These are phyloP conservation scores for Syngnathus scovelli DNA, from an alignment of 2,113 vertebrate species.

Conservation along the genomic window DNA sequence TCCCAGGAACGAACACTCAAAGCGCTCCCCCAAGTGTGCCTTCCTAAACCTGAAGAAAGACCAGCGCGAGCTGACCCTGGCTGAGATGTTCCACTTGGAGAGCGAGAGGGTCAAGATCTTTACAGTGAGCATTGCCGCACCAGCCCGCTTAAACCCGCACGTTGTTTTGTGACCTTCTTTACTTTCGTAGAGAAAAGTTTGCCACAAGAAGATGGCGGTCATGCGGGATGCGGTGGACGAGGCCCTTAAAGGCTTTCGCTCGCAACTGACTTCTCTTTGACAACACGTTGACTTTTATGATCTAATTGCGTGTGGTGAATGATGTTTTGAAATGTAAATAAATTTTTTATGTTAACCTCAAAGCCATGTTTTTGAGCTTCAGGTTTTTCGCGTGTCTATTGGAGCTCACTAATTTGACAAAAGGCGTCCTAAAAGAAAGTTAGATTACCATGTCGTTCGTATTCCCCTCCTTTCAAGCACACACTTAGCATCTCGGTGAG, in stretches of 20 bases:
- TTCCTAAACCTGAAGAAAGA: conserved; percentile 67
- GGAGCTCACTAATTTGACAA: conserved; percentile 31
- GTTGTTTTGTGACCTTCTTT: not conserved
- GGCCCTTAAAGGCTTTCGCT: conserved; percentile 40
- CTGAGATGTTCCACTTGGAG: conserved; percentile 71
- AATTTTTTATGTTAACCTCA: conserved; percentile 35
- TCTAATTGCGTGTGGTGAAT: too few relatives aligned
- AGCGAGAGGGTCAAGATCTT: conserved; percentile 69
- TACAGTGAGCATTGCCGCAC: conserved; percentile 59
- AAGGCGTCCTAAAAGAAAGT: conserved; percentile 40
- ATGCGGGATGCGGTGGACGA: conserved; percentile 60
- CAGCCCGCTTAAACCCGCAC: too few relatives aligned
- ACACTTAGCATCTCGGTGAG: conserved; percentile 58
- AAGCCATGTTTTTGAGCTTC: conserved; percentile 31
- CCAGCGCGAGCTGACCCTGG: conserved; percentile 69
- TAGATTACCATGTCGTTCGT: conserved; percentile 52
- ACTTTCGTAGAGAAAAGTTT: conserved; percentile 56
- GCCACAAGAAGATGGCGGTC: conserved; percentile 58
- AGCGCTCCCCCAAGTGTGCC: conserved; percentile 63
- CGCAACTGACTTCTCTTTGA: conserved; percentile 27
- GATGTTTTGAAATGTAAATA: conserved; percentile 12
- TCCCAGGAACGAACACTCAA: conserved; percentile 68
- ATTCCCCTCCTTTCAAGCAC: conserved; percentile 44
- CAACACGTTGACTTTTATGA: not conserved
- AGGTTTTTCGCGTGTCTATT: not conserved